phyloP scores from a whole-genome alignment of 2,888 invertebrate genomes.

The Tachina lurida region DNA sequence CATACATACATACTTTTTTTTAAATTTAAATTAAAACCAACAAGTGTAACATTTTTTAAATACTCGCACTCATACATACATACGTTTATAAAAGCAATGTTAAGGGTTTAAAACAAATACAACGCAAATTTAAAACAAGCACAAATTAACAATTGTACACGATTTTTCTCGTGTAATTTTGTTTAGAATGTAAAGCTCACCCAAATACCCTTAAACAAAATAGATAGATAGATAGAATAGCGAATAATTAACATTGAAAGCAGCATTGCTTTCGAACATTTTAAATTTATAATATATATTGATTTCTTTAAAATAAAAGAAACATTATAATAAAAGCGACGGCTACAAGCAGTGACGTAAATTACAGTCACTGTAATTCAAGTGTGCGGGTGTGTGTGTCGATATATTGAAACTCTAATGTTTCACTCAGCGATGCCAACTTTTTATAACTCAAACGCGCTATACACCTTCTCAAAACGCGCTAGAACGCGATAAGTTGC shows the following conservation, averaged over 20 bases:
- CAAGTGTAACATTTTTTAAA: constrained; percentile 45
- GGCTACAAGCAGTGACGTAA: neutral
- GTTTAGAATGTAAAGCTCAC: constrained; percentile 22
- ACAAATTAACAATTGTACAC: constrained; percentile 7
- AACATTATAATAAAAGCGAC: constrained; percentile 12
- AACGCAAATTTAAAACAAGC: neutral
- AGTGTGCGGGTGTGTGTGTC: no score
- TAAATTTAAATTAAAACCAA: constrained; percentile 40
- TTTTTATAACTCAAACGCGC: no score
- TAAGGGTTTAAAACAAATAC: constrained; percentile 30
- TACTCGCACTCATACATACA: constrained; percentile 22
- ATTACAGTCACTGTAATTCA: neutral
- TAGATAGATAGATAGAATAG: neutral
- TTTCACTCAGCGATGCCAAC: no score
- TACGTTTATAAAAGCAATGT: constrained; percentile 40
- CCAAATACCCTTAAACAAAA: neutral
- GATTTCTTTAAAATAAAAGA: constrained; percentile 46
- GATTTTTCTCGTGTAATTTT: neutral
- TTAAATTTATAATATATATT: constrained; percentile 46
- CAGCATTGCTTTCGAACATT: constrained; percentile 15
- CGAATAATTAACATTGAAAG: constrained; percentile 36
- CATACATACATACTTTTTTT: neutral
- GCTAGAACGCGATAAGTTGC: no score
- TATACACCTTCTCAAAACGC: no score
- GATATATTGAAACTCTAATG: neutral